Base-by-base conservation (phyloP, 2,113 vertebrate genomes). In the Peromyscus maniculatus region DNA sequence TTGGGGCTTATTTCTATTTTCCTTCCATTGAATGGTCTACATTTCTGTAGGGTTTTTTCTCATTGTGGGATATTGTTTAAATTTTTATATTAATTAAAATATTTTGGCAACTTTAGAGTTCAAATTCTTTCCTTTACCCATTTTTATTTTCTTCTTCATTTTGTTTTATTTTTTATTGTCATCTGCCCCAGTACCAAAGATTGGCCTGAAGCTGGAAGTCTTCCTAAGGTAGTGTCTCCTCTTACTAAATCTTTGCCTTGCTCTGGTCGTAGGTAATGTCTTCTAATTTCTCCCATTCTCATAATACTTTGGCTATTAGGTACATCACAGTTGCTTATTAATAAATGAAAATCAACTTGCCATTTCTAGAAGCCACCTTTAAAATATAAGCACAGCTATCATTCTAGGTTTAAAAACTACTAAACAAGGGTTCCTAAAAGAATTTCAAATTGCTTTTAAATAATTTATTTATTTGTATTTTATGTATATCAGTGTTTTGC, bases 361-460 rank as follows among this genome's bases (percentile, higher is more conserved):
- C 31, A n/a, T 71, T 66, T 52, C 19, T 52, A 5, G 21, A 88
- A 8, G 46, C 46, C 31, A 15, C 36, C 28, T n/a, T 6, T n/a
- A 71, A 21, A 52, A n/a, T 49, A 55, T 15, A 72, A 88, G 21
- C 16, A 46, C 28, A 21, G 3, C 21, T 55, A 26, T 26, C 21
- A 3, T 55, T 72, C 49, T 71, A 3, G 12, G 33, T 55, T 69
- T 72, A 13, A 10, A 88, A 88, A 71, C 33, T 55, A 55, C 33
- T 28, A 88, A 24, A 72, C 7, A 39, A 3, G 13, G 4, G 1
- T 64, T 84, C 7, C 15, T 43, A 43, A 43, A 33, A 74, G 77
- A 80, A 28, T 8, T 21, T 19, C 16, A 62, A 6, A 7, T 2
- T 12, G 36, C 10, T 28, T 3, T 0, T 33, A 69, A 69, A 0